Evolutionary conservation across 2,888 invertebrate genomes (phyloP).

Genomic region (Plagodis dolabraria): DNA sequence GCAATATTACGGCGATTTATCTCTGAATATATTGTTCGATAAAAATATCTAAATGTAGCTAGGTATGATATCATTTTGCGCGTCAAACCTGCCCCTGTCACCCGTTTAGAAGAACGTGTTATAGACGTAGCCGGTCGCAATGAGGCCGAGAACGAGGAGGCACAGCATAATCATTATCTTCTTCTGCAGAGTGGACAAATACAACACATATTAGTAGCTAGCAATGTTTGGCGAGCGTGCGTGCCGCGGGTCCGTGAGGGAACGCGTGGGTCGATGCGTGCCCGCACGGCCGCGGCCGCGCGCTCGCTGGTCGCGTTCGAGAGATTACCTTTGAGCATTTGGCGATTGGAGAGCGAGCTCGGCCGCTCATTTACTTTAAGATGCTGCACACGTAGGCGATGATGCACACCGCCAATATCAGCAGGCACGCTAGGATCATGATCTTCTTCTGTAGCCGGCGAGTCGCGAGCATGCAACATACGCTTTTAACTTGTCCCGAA

Average conservation of each 20-base stretch:
- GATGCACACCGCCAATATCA: constrained; percentile 92
- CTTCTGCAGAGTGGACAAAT: constrained; percentile 90
- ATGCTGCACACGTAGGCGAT: constrained; percentile 88
- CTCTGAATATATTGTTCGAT: constrained; percentile 17
- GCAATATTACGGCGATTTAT: constrained; percentile 31
- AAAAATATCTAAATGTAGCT: constrained; percentile 51
- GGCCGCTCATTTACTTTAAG: constrained; percentile 65
- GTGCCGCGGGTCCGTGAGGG: constrained; percentile 33
- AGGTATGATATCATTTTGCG: constrained; percentile 52
- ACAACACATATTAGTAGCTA: constrained; percentile 77
- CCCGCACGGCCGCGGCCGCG: constrained; percentile 40
- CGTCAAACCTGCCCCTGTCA: constrained; percentile 79
- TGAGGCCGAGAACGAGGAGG: constrained; percentile 91
- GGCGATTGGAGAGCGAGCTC: constrained; percentile 51
- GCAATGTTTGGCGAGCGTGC: constrained; percentile 61
- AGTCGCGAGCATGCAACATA: constrained; percentile 75
- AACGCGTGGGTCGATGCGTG: constrained; percentile 2
- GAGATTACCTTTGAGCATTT: constrained; percentile 76
- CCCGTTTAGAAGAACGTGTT: constrained; percentile 80
- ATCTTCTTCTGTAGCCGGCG: constrained; percentile 92
- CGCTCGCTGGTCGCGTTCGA: constrained; percentile 49
- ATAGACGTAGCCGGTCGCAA: constrained; percentile 85
- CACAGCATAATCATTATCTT: constrained; percentile 97
- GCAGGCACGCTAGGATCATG: constrained; percentile 95
- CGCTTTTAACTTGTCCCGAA: constrained; percentile 67